Evolutionary conservation across 1,140 invertebrate genomes (phyloP), one percentile per base, ranked within the genome.

Genomic region (Melanaphis sacchari): DNA sequence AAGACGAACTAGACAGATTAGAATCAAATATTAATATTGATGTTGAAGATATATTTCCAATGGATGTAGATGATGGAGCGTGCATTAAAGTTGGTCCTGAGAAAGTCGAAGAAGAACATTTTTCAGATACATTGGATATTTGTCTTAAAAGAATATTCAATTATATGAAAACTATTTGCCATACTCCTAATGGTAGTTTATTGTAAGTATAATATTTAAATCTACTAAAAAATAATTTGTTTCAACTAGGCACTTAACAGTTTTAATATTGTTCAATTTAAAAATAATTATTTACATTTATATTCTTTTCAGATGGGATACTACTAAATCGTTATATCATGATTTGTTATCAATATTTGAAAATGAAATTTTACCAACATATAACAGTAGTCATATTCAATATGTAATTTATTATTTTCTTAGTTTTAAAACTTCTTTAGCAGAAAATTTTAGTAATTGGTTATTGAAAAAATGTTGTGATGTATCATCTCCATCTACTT

Each of bases 351-450:
- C 93, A 94, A 95, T 96, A 41, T 98, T 98, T 95, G 97, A 98
- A 94, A 96, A 96, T 94, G 95, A 97, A 82, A 96, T 98, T 93
- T 95, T 98, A 90, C 96, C 96, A 6, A 98, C 97, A 24, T 96
- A 97, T 94, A 97, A 96, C 46, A 97, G 96, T 90, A 96, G 96
- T 95, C 97, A 98, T 95, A 96, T 97, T 11, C 98, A 98, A 95
- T 98, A 97, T 95, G 94, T 98, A 6, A 95, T 98, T 94, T 98
- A 98, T 95, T 97, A 97, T 94, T 95, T 98, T 90, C 96, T 97
- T 95, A 97, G 97, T 94, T 96, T 98, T 93, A 97, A 97, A 95
- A 94, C 95, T n/a, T 95, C 95, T 26, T 95, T 98, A 49, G 95
- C 95, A 22, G 97, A 97, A 94, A 96, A 95, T 24, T 98, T 98